Evolutionary conservation across 2,888 invertebrate species (phyloP).

Genomic region (Xanthostigma xanthostigma): DNA sequence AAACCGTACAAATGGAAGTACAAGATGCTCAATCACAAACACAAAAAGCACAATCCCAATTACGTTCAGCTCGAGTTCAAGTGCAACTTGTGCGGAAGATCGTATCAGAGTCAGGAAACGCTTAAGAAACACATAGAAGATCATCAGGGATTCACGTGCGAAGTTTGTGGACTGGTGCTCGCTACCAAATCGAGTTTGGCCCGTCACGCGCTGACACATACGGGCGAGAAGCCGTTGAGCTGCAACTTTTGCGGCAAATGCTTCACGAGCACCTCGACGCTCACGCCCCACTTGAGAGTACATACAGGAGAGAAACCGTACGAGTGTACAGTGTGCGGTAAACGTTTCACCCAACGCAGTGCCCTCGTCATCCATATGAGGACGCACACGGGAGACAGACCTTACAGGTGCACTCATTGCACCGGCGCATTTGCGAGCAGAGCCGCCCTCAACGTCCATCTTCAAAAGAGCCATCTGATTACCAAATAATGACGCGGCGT

Average conservation of each 20-base stretch:
- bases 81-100: slow-evolving; percentile 30
- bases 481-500: too few species aligned
- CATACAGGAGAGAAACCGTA: slow-evolving; percentile 12
- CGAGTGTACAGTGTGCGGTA: neutral
- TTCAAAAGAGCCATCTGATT: too few species aligned
- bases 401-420: slow-evolving; percentile 13
- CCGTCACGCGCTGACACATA: neutral
- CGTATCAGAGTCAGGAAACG: slow-evolving; percentile 18
- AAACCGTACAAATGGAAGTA: slow-evolving; percentile 26
- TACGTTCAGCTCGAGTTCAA: too few species aligned
- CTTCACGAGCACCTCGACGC: slow-evolving; percentile 8
- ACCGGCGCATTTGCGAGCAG: too few species aligned
- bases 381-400: slow-evolving; percentile 19
- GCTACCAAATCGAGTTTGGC: too few species aligned
- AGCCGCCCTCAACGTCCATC: too few species aligned
- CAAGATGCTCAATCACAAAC: slow-evolving; percentile 23
- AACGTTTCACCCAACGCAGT: slow-evolving; percentile 1
- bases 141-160: slow-evolving; percentile 5
- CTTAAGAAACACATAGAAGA: slow-evolving; percentile 1
- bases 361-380: slow-evolving; percentile 17
- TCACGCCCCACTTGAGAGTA: slow-evolving; percentile 8
- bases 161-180: slow-evolving; percentile 9
- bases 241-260: slow-evolving; percentile 14
- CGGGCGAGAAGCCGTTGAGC: slow-evolving; percentile 3
- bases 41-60: slow-evolving; percentile 2